Evolutionary conservation across 2,888 invertebrate species (phyloP).

Genomic region (Formica aserva): DNA sequence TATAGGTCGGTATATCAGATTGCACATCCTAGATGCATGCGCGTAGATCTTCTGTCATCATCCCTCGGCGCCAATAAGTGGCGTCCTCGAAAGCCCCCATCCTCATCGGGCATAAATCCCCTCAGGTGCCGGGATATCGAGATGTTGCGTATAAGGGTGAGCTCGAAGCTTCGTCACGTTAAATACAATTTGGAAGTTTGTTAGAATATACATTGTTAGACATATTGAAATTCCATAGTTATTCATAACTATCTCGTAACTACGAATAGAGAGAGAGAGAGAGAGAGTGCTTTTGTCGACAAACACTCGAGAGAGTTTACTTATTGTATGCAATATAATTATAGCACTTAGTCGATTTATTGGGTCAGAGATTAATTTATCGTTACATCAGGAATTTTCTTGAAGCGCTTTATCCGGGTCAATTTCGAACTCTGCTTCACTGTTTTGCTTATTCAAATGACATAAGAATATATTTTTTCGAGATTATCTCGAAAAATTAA

Average conservation of each 20-base stretch:
- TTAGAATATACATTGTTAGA: no score
- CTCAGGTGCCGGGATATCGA: conserved; percentile 6
- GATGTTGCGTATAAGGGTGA: conserved; percentile 19
- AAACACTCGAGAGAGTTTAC: conserved; percentile 3
- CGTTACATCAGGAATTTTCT: background rate
- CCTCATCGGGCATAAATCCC: conserved; percentile 32
- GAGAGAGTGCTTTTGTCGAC: background rate
- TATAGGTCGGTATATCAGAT: conserved; percentile 30
- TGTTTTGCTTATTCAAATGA: background rate
- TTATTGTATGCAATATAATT: background rate
- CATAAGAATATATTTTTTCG: background rate
- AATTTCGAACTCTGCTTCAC: background rate
- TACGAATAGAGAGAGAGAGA: background rate
- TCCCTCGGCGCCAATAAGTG: conserved; percentile 49
- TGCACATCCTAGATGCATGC: conserved; percentile 60
- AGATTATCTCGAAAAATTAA: background rate
- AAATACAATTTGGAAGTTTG: conserved; percentile 1
- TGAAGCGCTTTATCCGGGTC: background rate
- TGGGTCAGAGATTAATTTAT: background rate
- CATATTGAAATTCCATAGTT: conserved; percentile 10
- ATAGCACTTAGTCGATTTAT: background rate
- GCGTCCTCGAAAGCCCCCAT: conserved; percentile 11
- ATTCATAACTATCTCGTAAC: background rate
- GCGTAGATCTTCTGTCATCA: conserved; percentile 46
- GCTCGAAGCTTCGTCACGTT: background rate